Base-by-base conservation (phyloP, 2,888 invertebrate species). In the Hoplodrina blanda region DNA sequence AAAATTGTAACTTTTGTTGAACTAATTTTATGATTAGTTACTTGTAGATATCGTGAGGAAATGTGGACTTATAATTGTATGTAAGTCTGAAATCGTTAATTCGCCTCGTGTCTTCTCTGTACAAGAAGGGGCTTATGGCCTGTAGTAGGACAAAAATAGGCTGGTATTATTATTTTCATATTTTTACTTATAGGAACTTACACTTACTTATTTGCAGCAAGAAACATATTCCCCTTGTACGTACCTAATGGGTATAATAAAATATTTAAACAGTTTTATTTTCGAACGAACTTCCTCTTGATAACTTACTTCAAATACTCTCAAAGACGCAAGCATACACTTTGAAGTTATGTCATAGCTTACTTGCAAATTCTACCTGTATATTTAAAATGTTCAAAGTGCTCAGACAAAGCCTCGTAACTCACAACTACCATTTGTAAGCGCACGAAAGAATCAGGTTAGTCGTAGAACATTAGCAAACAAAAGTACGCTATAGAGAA, bases 391-490 rank as follows among this genome's bases (percentile, higher is more conserved):
- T 66, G 1, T 20, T 62, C 13, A 53, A 64, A 67, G 56, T 69
- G 57, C 49, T 37, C 62, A 56, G 54, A 57, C 30, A 17, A 70
- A 65, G 49, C 25, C 55, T 62, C 33, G 62, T 69, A 73, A 54
- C 62, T 64, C n/a, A 59, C 5, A 54, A 57, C 76, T 68, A 67
- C 52, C 20, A 73, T 81, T 76, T 65, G 53, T 60, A 56, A 41
- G 60, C 57, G 53, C 57, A 70, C 63, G 73, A 69, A 76, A 73
- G 33, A 82, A 60, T 73, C 50, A 37, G 69, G 59, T 30, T 19
- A 60, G 56, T 44, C 56, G 30, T 25, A 59, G 53, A 30, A 62
- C 63, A 66, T 50, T 50, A 73, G 49, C 30, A 71, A 73, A 68
- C 65, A 69, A 69, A 70, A 66, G 17, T 20, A 10, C 65, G 15